Percentiles rank a stretch among this genome's conserved stretches.
Evolutionary conservation across 2,113 vertebrate species (phyloP).

Genomic region (Silurus asotus): DNA sequence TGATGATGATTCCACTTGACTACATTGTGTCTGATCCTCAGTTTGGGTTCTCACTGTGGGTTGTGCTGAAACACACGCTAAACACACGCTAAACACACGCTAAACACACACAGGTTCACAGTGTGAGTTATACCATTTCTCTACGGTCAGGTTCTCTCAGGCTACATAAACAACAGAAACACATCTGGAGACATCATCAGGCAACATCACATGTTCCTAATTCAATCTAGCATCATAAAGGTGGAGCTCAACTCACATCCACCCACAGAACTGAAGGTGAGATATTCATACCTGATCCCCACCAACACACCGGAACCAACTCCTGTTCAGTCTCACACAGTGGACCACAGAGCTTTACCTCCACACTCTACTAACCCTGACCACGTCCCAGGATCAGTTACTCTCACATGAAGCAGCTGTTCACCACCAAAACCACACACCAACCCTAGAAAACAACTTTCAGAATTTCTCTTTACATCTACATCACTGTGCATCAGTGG

Average conservation of each 20-base stretch:
- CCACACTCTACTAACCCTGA: neutral
- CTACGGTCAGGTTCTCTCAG: neutral
- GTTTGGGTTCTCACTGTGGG: neutral
- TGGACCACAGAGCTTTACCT: neutral
- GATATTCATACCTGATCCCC: neutral
- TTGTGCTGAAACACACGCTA: neutral
- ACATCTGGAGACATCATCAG: neutral
- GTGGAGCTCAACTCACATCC: neutral
- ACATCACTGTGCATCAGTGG: too few species aligned
- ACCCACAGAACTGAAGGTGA: neutral
- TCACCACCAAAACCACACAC: neutral
- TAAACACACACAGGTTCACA: neutral
- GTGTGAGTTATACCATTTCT: neutral
- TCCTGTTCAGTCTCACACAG: neutral
- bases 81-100: neutral
- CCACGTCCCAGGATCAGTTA: neutral
- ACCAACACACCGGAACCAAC: neutral
- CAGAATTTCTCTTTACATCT: neutral
- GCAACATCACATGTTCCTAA: neutral
- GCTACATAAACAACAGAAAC: neutral
- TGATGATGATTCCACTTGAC: neutral
- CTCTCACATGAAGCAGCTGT: neutral
- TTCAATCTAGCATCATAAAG: neutral
- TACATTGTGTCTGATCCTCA: neutral
- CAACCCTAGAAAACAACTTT: neutral